These are phyloP conservation scores for Pseudochirops cupreus DNA, from an alignment of 2,797 vertebrate genomes.

Conservation along the genomic window DNA sequence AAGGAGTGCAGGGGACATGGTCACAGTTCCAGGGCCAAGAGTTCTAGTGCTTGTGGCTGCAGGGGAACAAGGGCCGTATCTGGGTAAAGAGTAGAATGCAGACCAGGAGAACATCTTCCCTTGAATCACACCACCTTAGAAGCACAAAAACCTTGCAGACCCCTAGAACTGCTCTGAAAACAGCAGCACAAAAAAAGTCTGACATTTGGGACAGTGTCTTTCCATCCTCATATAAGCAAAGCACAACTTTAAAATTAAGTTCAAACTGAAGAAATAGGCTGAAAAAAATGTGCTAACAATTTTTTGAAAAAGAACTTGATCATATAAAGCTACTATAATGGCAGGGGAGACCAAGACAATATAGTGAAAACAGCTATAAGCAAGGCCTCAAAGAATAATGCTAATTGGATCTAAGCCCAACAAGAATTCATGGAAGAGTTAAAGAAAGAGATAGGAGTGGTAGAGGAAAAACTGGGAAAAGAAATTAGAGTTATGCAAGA, in stretches of 20 bases:
- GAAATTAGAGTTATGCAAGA: not conserved
- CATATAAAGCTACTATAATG: not conserved
- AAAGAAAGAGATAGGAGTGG: not conserved
- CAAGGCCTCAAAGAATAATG: not conserved
- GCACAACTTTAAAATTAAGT: not conserved
- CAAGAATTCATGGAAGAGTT: not conserved
- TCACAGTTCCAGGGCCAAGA: not conserved
- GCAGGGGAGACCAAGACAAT: not conserved
- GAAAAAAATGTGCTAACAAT: not conserved
- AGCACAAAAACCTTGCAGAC: not conserved
- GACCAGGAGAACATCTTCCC: not conserved
- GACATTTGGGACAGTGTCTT: not conserved
- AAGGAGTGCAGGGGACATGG: not conserved
- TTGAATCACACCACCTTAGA: not conserved
- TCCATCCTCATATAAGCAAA: not conserved
- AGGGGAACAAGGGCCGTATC: not conserved
- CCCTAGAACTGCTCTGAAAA: not conserved
- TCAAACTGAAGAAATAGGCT: not conserved
- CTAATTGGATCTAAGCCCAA: not conserved
- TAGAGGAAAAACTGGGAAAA: not conserved
- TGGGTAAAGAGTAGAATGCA: not conserved
- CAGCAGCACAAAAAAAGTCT: not conserved
- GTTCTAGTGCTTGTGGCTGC: not conserved
- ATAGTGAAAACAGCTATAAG: not conserved
- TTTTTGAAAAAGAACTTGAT: too few relatives aligned